Base-by-base conservation (phyloP, 2,797 vertebrate species). In the Podargus strigoides region DNA sequence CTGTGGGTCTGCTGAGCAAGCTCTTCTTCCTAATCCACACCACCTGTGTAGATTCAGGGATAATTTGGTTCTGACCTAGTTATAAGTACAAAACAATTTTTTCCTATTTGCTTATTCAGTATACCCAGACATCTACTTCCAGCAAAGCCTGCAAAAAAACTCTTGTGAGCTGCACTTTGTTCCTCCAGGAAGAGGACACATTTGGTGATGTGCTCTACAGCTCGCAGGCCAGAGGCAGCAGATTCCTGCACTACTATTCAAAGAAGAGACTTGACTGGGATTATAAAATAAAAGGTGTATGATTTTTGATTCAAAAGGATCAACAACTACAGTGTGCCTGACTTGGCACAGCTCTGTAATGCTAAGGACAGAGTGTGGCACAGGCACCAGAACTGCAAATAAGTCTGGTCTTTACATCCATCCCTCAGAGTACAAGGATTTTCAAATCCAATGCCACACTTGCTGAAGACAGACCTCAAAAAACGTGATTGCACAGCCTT, bases 21-120 rank as follows among this genome's bases (percentile, higher is more conserved):
- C 92, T 80, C 70, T 88, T 91, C 66, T 3, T 62, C 66, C 81
- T 95, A 94, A 95, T 85, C 78, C 87, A 94, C 58, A 93, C 86
- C 95, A 95, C 85, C 85, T 86, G 89, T 36, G 59, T 41, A 78
- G 66, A 92, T 68, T 78, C 82, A 72, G 9, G 27, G 91, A 76
- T 89, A 92, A 92, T 78, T 81, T 95, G 69, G 52, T 77, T 81
- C 91, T 94, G 90, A 95, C 82, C 90, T 78, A 92, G 94, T 90
- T 95, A 75, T 73, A 95, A 92, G 66, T 59, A 88, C 30, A 91
- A 85, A 92, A 9, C 85, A 85, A 46, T 10, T 59, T 93, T 67
- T 91, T 79, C 64, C 68, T 75, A 37, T 85, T 93, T 93, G 74
- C 86, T 93, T 87, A 72, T 68, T 96, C 90, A 83, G 30, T 74